Conservation (phyloP, 2,888 invertebrate species). For the Parapristionchus giblindavisi region DNA sequence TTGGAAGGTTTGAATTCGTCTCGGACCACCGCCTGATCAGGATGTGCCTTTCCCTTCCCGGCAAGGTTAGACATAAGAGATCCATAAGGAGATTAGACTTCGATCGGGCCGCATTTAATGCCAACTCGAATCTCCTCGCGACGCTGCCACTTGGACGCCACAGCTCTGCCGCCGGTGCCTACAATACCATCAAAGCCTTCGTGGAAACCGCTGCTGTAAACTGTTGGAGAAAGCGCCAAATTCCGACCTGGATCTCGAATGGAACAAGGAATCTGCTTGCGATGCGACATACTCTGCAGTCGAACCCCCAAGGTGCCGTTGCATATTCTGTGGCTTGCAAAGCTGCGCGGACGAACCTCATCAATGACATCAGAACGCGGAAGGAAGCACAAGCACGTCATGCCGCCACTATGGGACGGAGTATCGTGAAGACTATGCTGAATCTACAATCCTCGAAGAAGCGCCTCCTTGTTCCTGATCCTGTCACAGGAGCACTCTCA, state of each 20-base stretch:
- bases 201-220: not conserved
- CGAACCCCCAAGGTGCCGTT: not conserved
- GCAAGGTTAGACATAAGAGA: constrained; percentile 1
- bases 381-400: too few relatives aligned
- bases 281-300: not conserved
- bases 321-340: constrained; percentile 6
- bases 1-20: not conserved
- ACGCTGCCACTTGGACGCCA: not conserved
- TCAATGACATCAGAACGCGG: not conserved
- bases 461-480: not conserved
- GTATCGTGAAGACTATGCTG: not conserved
- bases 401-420: too few relatives aligned
- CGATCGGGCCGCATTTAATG: constrained; percentile 3
- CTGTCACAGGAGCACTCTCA: not conserved
- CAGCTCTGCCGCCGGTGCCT: constrained; percentile 1
- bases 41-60: constrained; percentile 15
- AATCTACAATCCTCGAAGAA: not conserved
- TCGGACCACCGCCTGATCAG: not conserved
- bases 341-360: not conserved
- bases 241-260: constrained; percentile 6
- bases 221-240: not conserved
- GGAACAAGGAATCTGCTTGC: constrained; percentile 9
- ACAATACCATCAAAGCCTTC: constrained; percentile 10
- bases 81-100: not conserved
- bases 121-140: constrained; percentile 15